Base-by-base conservation (phyloP, 2,888 invertebrate species). In the Globia sparganii region DNA sequence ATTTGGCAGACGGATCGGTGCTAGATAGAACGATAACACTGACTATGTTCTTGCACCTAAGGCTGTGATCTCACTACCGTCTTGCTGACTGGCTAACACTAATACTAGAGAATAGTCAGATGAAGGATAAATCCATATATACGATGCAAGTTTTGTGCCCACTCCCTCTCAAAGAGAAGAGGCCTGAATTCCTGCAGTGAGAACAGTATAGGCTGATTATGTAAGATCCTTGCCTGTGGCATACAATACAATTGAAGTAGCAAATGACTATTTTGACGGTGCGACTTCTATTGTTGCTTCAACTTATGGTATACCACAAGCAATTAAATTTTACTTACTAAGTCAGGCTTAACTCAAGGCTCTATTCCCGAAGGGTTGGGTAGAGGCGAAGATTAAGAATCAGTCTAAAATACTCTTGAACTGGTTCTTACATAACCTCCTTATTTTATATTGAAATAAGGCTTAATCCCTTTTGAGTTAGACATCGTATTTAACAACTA, bases 1-100 rank as follows among this genome's bases (percentile, higher is more conserved):
- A 79, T 49, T 79, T 79, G 70, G 76, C 70, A 70, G 59, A 49
- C 15, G 40, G 40, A 79, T 79, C 34, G 37, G 13, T 49, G 34
- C 61, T 64, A 37, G 18, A 64, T 34, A 43, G 18, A 56, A 43
- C 43, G 8, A 28, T 46, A 15, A n/a, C 8, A 53, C 15, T 31
- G n/a, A 15, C 9, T 21, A 49, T 67, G 6, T 4, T 46, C 6
- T 21, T 18, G 4, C 6, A n/a, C n/a, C n/a, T 34, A 34, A 73
- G 31, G 18, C 28, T 34, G n/a, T 28, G n/a, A 13, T n/a, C 2
- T 21, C 0, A 0, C 25, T 25, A 18, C 0, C 6, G 18, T 4
- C 13, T 28, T 25, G 18, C 15, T n/a, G 21, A 46, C 46, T 15
- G 2, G 4, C 21, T 46, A 25, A 46, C 6, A n/a, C 21, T 9